Base-by-base conservation (phyloP, 2,113 vertebrate species). In the Orycteropus afer region DNA sequence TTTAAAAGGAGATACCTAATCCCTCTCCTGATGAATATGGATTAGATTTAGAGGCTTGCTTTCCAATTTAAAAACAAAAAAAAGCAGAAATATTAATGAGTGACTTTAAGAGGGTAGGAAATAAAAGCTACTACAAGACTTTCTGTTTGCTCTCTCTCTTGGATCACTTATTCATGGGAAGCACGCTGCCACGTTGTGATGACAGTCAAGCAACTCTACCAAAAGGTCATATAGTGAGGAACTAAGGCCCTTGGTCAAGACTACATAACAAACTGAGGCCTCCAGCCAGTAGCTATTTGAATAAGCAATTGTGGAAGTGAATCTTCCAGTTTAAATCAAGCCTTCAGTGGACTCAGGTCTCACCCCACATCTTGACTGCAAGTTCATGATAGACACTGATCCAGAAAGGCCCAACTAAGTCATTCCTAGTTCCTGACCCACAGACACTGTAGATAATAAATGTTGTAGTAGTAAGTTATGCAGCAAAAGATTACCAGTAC, bases 21-120 rank as follows among this genome's bases (percentile, higher is more conserved):
- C 40, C 73, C 37, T n/a, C 25, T 86, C 20, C 59, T 63, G 86
- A 40, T 80, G 42, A 79, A 55, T 63, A 86, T 15, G 34, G 20
- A 61, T 40, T 74, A 4, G 32, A 82, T 40, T 77, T 91, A 55
- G 63, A 67, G 23, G 65, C 49, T 86, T 92, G 74, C 49, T 59
- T 94, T 57, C 55, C 51, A 69, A 81, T n/a, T n/a, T n/a, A 63
- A 40, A 83, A 95, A 76, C 2, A 79, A 37, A 88, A 96, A n/a
- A 92, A 81, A 89, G 37, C 7, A 84, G 15, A 92, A 80, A 23
- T 76, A 89, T 89, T 29, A 47, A 34, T n/a, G 7, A 40, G 5
- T 93, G 79, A 94, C 20, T 77, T 81, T 32, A 61, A n/a, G 74
- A 61, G 4, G 6, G 5, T 73, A 37, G 2, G 9, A 32, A 25